Evolutionary conservation across 2,888 invertebrate species (phyloP), one percentile per base, ranked within the genome.

Genomic region (Ditylenchus weischeri): DNA sequence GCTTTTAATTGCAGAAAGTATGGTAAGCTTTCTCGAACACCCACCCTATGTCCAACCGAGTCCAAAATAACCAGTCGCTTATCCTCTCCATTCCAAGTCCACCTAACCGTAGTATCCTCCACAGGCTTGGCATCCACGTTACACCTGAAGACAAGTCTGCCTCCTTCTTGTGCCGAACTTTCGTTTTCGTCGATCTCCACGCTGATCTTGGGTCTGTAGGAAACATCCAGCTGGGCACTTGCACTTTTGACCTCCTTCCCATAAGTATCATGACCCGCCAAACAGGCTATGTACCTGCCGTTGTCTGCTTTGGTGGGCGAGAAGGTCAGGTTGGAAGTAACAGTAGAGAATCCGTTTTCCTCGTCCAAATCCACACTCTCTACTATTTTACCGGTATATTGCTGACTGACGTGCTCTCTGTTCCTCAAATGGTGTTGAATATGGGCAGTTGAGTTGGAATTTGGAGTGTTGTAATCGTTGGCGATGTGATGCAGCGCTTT

Each of bases 121-220:
- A 49, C 36, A 15, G 66, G 66, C 19, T 47, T 54, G 11, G 66
- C 62, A 15, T 65, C 65, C n/a, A 35, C 38, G 18, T 38, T 49
- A 35, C 66, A 66, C 19, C 38, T n/a, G 57, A 66, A 65, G 51
- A 35, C 49, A n/a, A 66, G 49, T 63, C 54, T 36, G 0, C 64
- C 64, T 0, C 57, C 62, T 51, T 66, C 66, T 21, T 29, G 51
- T 4, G 23, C 23, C 8, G 54, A 54, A 18, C 54, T 54, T 10
- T 61, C 64, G 23, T 59, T 60, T 49, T 73, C 75, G 10, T 76
- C 79, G 43, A 78, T 65, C n/a, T 75, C 72, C 48, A 81, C 62
- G 29, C 72, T 72, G 10, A 80, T 75, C 65, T 75, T 72, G 6
- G 81, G 81, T 21, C 76, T 76, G 38, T 78, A 81, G 29, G 70